Percentiles rank a stretch among this genome's conserved stretches.
These are phyloP conservation scores for Drosophila eugracilis DNA, from an alignment of 1,140 invertebrate genomes.

Conservation along the genomic window DNA sequence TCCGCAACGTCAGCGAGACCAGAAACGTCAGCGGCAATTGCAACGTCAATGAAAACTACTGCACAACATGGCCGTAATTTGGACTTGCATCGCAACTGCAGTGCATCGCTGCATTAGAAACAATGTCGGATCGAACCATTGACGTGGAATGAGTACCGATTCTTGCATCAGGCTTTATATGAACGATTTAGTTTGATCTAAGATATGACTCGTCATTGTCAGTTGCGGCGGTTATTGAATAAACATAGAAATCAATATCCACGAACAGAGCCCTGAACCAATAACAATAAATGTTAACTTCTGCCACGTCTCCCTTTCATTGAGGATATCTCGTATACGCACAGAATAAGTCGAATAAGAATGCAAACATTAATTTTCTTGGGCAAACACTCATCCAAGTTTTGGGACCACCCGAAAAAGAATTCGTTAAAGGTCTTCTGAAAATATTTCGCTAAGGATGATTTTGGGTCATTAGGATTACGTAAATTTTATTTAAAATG, in stretches of 20 bases:
- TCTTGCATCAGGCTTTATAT: conserved; percentile 8
- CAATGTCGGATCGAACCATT: conserved; percentile 12
- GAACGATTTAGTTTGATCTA: background rate
- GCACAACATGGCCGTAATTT: conserved; percentile 1
- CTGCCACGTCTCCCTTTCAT: background rate
- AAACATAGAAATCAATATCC: conserved; percentile 21
- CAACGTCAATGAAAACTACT: conserved; percentile 18
- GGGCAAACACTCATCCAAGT: conserved; percentile 11
- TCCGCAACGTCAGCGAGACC: conserved; percentile 3
- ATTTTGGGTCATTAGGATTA: background rate
- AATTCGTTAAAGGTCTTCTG: no score
- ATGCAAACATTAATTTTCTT: conserved; percentile 54
- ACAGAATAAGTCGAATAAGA: conserved; percentile 4
- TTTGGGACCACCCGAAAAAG: background rate
- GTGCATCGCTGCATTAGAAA: background rate
- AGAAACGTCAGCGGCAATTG: conserved; percentile 34
- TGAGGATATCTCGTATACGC: conserved; percentile 37
- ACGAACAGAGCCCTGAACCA: background rate
- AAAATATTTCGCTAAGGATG: background rate
- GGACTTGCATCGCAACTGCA: conserved; percentile 16
- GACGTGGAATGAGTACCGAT: conserved; percentile 25
- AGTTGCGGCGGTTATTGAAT: background rate
- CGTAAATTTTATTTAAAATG: conserved; percentile 7
- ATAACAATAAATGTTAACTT: conserved; percentile 3
- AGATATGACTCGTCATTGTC: conserved; percentile 4